Base-by-base conservation (phyloP, 2,797 vertebrate genomes). In the Hoplostethus atlanticus region DNA sequence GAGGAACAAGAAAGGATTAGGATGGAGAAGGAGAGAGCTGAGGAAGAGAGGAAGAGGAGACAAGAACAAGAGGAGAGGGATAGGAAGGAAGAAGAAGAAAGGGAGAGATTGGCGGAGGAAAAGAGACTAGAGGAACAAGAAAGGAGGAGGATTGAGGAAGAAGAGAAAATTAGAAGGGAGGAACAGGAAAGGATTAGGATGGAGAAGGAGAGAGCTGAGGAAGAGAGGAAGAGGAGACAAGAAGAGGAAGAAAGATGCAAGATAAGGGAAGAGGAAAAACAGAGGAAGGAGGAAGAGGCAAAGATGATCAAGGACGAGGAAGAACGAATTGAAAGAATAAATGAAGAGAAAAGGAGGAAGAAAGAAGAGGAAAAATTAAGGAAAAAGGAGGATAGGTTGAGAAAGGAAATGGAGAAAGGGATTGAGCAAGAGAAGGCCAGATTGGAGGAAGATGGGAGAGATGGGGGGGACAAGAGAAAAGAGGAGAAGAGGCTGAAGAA, bases 31-130 rank as follows among this genome's bases (percentile, higher is more conserved):
- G 61, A 48, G 4, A 44, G 28, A 12, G 1, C 9, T 21, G 55
- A 61, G 9, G 30, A 30, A 4, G 59, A 4, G 51, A 44, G 17
- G 15, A 34, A 36, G 42, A 95, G 92, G 83, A 55, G 6, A 13
- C 6, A 21, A 0, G 54, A 69, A 76, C 4, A 54, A 12, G 21
- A 57, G 30, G 61, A 73, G 52, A 78, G 21, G 21, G 11, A 47
- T 5, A 77, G 34, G 50, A 65, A 59, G 40, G 62, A 80, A 28
- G 52, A 58, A 25, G 64, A 60, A 56, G 50, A 15, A n/a, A 15
- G 6, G 11, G 40, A 42, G 40, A 12, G 3, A 12, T 42, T 10
- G 42, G 61, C 25, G 10, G 68, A 66, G n/a, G 9, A 64, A 44
- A 54, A 77, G 42, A 36, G 68, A 40, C 11, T 52, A 6, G 68